Evolutionary conservation across 2,113 vertebrate species (phyloP).

Genomic region (Cyprinodon brontotheroides): DNA sequence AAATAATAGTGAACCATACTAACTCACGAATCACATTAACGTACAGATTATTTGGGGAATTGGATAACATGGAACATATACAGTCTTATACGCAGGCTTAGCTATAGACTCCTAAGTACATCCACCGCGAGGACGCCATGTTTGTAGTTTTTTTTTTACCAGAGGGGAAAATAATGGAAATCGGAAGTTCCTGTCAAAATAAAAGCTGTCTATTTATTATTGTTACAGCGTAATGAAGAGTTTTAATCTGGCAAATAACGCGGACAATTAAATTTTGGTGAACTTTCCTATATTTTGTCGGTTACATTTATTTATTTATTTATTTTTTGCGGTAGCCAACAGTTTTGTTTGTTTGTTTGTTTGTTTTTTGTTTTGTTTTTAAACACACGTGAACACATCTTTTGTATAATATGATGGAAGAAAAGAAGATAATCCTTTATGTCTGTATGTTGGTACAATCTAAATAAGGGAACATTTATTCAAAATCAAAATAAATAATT

Average conservation of each 20-base stretch:
- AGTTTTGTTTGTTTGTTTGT: too few relatives aligned
- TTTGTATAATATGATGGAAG: too few relatives aligned
- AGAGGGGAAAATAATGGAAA: accelerated
- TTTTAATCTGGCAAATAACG: neutral
- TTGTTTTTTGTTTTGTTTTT: too few relatives aligned
- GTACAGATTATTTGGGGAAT: accelerated
- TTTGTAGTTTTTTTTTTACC: conserved; percentile 54
- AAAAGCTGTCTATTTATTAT: neutral
- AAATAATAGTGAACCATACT: neutral
- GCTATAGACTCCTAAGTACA: conserved; percentile 28
- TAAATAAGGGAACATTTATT: too few relatives aligned
- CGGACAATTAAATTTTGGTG: neutral
- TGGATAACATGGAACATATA: accelerated
- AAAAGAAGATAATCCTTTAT: too few relatives aligned
- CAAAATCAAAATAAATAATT: too few relatives aligned
- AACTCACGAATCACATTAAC: accelerated
- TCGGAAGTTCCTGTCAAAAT: neutral
- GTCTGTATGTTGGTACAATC: too few relatives aligned
- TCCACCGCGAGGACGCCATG: conserved; percentile 20
- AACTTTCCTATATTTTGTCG: neutral
- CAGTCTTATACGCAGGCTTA: conserved; percentile 19
- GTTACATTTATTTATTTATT: neutral
- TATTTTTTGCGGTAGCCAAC: neutral
- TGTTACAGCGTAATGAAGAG: neutral
- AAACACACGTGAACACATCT: too few relatives aligned